Base-by-base conservation (phyloP, 2,797 vertebrate genomes). In the Xenops minutus region DNA sequence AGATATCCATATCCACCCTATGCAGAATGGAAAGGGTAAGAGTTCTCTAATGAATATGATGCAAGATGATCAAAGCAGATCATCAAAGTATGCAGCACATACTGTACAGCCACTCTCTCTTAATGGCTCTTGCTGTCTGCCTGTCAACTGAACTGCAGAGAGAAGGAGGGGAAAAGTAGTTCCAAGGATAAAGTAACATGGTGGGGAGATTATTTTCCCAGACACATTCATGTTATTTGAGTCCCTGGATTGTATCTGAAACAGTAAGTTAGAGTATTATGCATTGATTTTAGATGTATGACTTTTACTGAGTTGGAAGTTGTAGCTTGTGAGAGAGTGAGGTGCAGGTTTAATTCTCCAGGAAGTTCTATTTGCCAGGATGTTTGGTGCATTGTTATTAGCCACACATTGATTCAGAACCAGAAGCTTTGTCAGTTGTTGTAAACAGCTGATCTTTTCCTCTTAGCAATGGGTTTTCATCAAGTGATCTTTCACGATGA, bases 31-130 rank as follows among this genome's bases (percentile, higher is more conserved):
- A 75, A 82, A 92, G 63, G 55, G 49, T 85, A 59, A 58, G 84
- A 71, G 30, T 94, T 95, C 63, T 89, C 83, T 92, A 78, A 94
- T 87, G 39, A 96, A 77, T 85, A 58, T 93, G 92, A 88, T 92
- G 66, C 80, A 36, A 78, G 72, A 63, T 91, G 90, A 95, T 97
- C 94, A 97, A 95, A 97, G 90, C 58, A 66, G 55, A 91, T 94
- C 86, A 93, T 92, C 88, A 89, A 81, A 81, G 85, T 61, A 6
- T 37, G 32, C 59, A 43, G 77, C 39, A 82, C 63, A 72, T 89
- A 24, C 91, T 90, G 66, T 76, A 71, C 68, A 78, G 20, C 82
- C 49, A 4, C n/a, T 52, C 58, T 68, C 54, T 51, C 0, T 67
- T 80, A 81, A 68, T 30, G 66, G 39, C 49, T 82, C 77, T 92